Percentiles rank a stretch among this genome's conserved stretches.
phyloP scores from a whole-genome alignment of 1,140 invertebrate genomes.

The Pectinophora gossypiella region DNA sequence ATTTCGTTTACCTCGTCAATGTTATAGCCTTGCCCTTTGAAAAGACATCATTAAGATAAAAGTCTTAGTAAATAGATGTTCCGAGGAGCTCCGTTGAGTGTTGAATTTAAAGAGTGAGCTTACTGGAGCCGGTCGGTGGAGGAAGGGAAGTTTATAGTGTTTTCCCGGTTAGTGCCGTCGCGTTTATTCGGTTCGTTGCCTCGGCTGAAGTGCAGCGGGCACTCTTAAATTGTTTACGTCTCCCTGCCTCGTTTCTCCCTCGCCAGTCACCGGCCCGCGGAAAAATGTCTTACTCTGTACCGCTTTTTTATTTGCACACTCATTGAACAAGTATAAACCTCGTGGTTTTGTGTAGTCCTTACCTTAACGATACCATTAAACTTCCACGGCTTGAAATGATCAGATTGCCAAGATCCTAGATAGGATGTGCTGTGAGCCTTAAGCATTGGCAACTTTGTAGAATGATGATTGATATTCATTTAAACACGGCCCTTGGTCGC shows the following conservation, averaged over 20 bases:
- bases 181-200: slow-evolving; percentile 46
- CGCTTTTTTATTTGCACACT: slow-evolving; percentile 21
- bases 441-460: slow-evolving; percentile 15
- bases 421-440: slow-evolving; percentile 1
- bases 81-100: slow-evolving; percentile 6
- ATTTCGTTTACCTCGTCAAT: slow-evolving; percentile 19
- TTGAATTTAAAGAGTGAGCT: slow-evolving; percentile 23
- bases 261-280: slow-evolving; percentile 19
- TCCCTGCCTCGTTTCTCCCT: slow-evolving; percentile 28
- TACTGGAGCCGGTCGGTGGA: slow-evolving; percentile 14
- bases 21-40: slow-evolving; percentile 14
- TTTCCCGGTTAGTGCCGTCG: slow-evolving; percentile 31
- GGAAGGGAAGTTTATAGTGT: slow-evolving; percentile 17
- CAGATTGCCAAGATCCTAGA: background rate
- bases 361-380: background rate
- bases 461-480: slow-evolving; percentile 22
- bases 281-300: slow-evolving; percentile 23
- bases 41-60: slow-evolving; percentile 20
- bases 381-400: background rate
- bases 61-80: slow-evolving; percentile 5
- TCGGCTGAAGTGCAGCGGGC: slow-evolving; percentile 38
- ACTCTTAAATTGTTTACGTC: slow-evolving; percentile 52
- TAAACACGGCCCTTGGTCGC: slow-evolving; percentile 14
- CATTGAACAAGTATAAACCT: slow-evolving; percentile 23
- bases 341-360: too few species aligned